Conservation (phyloP, 2,888 invertebrate species). For the Aporophyla nigra region DNA sequence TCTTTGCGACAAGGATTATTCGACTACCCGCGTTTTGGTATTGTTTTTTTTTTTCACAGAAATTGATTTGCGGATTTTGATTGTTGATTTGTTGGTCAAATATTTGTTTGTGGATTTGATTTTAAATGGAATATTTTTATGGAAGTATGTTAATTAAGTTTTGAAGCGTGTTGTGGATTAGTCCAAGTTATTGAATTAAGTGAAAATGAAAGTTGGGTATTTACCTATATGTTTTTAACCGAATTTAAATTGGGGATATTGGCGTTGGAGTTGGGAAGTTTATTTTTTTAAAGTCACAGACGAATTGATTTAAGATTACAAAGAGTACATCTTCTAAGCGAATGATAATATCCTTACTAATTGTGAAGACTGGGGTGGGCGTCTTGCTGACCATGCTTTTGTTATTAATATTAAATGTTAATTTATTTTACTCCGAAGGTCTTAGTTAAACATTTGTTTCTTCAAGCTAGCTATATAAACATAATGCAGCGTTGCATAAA, state of each 20-base stretch:
- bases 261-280: not conserved
- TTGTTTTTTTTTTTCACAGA: constrained; percentile 14
- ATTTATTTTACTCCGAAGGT: too few species aligned
- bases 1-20: constrained; percentile 51
- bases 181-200: not conserved
- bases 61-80: constrained; percentile 46
- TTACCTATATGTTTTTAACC: too few species aligned
- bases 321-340: too few species aligned
- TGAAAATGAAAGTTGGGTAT: not conserved
- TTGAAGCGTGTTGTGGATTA: not conserved
- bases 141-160: not conserved
- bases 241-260: not conserved
- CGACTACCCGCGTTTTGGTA: constrained; percentile 33
- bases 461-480: too few species aligned
- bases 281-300: not conserved
- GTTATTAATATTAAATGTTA: too few species aligned
- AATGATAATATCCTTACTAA: too few species aligned
- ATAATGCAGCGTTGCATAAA: too few species aligned
- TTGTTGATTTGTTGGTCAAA: constrained; percentile 50
- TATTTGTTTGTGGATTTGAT: constrained; percentile 32
- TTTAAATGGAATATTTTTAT: constrained; percentile 37
- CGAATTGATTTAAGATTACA: not conserved
- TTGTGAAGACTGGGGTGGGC: too few species aligned
- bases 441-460: too few species aligned
- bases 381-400: too few species aligned